Percentiles rank a stretch among this genome's conserved stretches.
Conservation (phyloP, 2,797 vertebrate species). For the Uromys caudimaculatus region DNA sequence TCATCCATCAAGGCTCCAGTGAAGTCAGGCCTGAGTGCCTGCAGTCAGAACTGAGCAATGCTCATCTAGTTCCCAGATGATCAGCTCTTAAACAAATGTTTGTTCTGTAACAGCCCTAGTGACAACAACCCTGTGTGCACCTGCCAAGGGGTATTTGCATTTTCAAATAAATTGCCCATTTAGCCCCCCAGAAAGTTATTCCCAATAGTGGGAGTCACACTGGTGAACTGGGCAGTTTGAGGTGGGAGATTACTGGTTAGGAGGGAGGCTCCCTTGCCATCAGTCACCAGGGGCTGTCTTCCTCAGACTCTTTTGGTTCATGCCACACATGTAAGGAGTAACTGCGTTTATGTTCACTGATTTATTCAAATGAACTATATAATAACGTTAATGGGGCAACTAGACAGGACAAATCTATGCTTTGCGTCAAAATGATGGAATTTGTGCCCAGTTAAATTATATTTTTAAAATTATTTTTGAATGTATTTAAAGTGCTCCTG, state of each 20-base stretch:
- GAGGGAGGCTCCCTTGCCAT: background rate
- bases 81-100: background rate
- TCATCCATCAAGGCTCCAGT: background rate
- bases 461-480: conserved; percentile 2
- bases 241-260: background rate
- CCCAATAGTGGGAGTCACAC: background rate
- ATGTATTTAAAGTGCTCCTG: background rate
- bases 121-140: background rate
- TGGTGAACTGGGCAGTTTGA: background rate
- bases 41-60: background rate
- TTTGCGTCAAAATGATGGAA: background rate
- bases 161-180: conserved; percentile 9
- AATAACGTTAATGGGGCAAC: background rate
- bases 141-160: background rate
- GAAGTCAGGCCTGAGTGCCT: background rate
- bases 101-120: background rate
- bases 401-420: background rate
- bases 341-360: background rate
- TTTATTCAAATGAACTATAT: background rate
- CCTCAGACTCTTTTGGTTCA: background rate
- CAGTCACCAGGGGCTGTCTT: background rate
- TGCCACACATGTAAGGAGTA: background rate
- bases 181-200: conserved; percentile 5
- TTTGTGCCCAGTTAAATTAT: background rate
- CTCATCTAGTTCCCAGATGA: background rate